Evolutionary conservation across 2,888 invertebrate genomes (phyloP), one percentile per base, ranked within the genome.

Genomic region (Heteromyza rotundicornis): DNA sequence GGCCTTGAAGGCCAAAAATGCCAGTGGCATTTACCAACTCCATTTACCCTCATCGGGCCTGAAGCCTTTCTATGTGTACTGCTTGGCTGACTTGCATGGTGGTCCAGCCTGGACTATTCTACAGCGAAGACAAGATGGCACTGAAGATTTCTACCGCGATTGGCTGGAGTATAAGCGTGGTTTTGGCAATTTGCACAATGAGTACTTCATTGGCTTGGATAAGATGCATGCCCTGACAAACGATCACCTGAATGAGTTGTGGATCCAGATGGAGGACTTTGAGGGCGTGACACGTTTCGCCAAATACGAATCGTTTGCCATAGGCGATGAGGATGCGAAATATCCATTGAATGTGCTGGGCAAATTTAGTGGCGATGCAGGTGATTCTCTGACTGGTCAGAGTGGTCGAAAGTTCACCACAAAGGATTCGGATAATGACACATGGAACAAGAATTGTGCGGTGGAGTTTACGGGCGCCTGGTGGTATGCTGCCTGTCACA

Each of bases 401-500:
- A 88, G 88, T 1, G 89, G 89, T 0, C 86, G 87, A 71, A 88
- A 88, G 75, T 90, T 90, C 71, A 89, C 89, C 1, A 88, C 90
- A 0, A 82, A 82, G 47, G 90, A 89, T 72, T 76, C 84, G 47
- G 90, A 90, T 75, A 87, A 89, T 64, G 90, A 90, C 71, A 89
- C 89, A 88, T 84, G 84, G 19, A 88, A 88, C 58, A 89, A 89
- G 2, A 87, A 86, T 57, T 90, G 90, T 77, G 88, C 90, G 0
- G 78, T 82, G 44, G 86, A 88, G 60, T 89, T 89, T 68, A 86
- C 86, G 1, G 90, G 90, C 0, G 89, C 87, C 1, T 90, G 90
- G 90, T 90, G 90, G 90, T 89, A 89, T 75, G 87, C 87, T 70
- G 86, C 87, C 50, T 90, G 89, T 68, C 89, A 89, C 68, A 87